These are phyloP conservation scores for Nyctalus aviator DNA, from an alignment of 2,797 vertebrate species.

Conservation along the genomic window DNA sequence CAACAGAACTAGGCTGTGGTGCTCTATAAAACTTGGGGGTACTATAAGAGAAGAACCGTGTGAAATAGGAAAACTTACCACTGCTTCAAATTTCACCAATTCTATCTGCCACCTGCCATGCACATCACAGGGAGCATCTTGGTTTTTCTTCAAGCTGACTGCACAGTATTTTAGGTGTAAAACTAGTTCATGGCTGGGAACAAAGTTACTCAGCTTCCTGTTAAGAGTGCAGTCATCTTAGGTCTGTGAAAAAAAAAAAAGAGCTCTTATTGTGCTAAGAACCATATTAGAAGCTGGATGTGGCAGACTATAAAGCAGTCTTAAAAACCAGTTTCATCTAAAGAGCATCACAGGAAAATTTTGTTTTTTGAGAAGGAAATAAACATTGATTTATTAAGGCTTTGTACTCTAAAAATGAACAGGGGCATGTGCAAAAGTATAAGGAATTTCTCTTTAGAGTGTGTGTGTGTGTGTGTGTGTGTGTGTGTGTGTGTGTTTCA, in stretches of 20 bases:
- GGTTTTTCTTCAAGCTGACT: too few relatives aligned
- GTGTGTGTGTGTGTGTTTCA: too few relatives aligned
- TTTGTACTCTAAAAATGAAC: conserved; percentile 60
- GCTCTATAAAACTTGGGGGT: background rate
- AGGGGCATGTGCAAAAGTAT: conserved; percentile 52
- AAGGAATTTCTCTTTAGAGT: conserved; percentile 40
- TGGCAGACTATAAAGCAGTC: background rate
- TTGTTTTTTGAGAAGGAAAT: conserved; percentile 76
- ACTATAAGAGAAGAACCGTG: conserved; percentile 34
- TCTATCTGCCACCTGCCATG: background rate
- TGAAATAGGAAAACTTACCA: conserved; percentile 32
- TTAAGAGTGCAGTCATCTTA: too few relatives aligned
- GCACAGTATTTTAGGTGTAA: too few relatives aligned
- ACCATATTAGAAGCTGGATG: too few relatives aligned
- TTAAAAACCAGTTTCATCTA: conserved; percentile 67
- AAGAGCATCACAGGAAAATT: conserved; percentile 71
- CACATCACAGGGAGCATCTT: background rate
- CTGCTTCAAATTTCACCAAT: conserved; percentile 16
- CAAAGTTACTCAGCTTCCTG: too few relatives aligned
- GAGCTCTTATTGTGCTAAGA: too few relatives aligned
- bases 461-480: background rate
- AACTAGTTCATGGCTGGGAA: too few relatives aligned
- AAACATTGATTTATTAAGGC: conserved; percentile 68
- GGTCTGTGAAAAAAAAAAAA: too few relatives aligned
- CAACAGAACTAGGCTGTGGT: background rate